Percentiles rank a stretch among this genome's conserved stretches.
Evolutionary conservation across 2,888 invertebrate genomes (phyloP).

Genomic region (Cenopis cana): DNA sequence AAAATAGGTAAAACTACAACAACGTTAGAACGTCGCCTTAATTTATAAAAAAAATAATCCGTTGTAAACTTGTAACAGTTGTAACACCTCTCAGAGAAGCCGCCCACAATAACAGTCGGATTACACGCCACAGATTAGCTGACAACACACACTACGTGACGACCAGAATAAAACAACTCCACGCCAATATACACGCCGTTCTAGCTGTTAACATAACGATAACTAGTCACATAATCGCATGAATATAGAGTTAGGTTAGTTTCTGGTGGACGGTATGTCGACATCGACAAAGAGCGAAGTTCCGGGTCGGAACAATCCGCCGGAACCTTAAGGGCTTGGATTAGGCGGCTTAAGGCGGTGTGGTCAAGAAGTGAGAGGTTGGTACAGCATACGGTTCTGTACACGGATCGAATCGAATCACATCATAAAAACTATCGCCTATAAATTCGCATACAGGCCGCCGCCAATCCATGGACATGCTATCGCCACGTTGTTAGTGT

Average conservation of each 20-base stretch:
- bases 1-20: too few relatives aligned
- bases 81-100: constrained; percentile 25
- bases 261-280: not conserved
- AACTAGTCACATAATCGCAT: not conserved
- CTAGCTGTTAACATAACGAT: not conserved
- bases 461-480: too few relatives aligned
- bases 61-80: constrained; percentile 23
- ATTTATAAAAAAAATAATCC: constrained; percentile 9
- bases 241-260: not conserved
- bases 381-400: not conserved
- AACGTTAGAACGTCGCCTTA: constrained; percentile 8
- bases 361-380: not conserved
- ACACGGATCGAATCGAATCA: too few relatives aligned
- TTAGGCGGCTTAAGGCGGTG: constrained; percentile 1
- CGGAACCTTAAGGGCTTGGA: constrained; percentile 7
- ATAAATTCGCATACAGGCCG: too few relatives aligned
- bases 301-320: constrained; percentile 1
- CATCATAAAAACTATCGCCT: too few relatives aligned
- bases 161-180: not conserved
- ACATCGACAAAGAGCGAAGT: not conserved
- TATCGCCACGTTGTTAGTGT: too few relatives aligned
- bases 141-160: not conserved
- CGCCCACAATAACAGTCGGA: constrained; percentile 6
- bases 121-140: constrained; percentile 8
- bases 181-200: not conserved